Evolutionary conservation across 2,888 invertebrate species (phyloP), one percentile per base, ranked within the genome.

Genomic region (Brachylomia viminalis): DNA sequence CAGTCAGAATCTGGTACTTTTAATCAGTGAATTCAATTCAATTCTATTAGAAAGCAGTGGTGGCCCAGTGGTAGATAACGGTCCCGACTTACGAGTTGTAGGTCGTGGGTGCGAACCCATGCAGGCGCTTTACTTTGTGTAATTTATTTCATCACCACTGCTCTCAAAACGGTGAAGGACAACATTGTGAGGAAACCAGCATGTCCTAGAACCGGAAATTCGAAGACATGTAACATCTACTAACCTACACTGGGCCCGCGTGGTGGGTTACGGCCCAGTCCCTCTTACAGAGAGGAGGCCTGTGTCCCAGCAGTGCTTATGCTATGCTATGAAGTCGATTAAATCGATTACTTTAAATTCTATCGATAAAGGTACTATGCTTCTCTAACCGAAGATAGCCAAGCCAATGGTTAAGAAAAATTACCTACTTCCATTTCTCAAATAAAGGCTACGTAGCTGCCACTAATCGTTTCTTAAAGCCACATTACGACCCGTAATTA

Each of bases 401-500:
- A 45, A 65, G 45, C 17, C 7, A 58, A 49, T 58, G 23, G 30
- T 23, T 13, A 15, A 4, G 58, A 33, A 54, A 54, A 77, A 82
- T 17, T 3, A 10, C 42, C 8, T 56, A 10, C 42, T 11, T 56
- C 13, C n/a, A 47, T 65, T 67, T 13, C 30, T 45, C 15, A 64
- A 33, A 70, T 62, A 20, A 54, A 62, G 0, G 38, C 54, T 8
- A 49, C 52, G 45, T 56, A 52, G 52, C 23, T 45, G 30, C 20
- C 59, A 61, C n/a, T 65, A 70, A 62, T 66, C 47, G 74, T 71
- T 68, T 74, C 75, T 75, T 52, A 30, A 71, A 84, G 64, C 62
- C 61, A 65, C 70, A 62, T 38, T 27, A 58, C 56, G n/a, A 38
- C 10, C 54, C 49, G 45, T 84, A 80, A 80, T 82, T 82, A 82